Evolutionary conservation across 2,888 invertebrate genomes (phyloP).

Genomic region (Platycnemis pennipes): DNA sequence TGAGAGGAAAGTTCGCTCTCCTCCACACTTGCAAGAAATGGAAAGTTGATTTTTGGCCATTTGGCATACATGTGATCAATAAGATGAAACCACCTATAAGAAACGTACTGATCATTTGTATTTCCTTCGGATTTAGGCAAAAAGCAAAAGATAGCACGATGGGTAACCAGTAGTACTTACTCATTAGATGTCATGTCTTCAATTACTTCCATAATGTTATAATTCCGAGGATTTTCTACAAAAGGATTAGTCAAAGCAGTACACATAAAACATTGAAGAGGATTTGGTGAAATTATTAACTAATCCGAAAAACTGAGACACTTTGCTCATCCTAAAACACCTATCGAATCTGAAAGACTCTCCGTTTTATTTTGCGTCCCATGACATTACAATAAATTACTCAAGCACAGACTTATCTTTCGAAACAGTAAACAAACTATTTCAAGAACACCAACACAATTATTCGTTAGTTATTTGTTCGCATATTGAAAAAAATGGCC

Average conservation of each 20-base stretch:
- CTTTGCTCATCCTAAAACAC: not conserved
- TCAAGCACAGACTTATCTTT: not conserved
- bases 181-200: slow-evolving; percentile 54
- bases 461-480: slow-evolving; percentile 51
- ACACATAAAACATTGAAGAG: not conserved
- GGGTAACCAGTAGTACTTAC: slow-evolving; percentile 4
- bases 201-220: slow-evolving; percentile 31
- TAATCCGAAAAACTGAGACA: not conserved
- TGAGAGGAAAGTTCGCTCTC: slow-evolving; percentile 19
- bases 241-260: slow-evolving; percentile 4
- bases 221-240: not conserved
- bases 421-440: slow-evolving; percentile 36
- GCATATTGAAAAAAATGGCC: not conserved
- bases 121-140: not conserved
- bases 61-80: slow-evolving; percentile 64
- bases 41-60: slow-evolving; percentile 57
- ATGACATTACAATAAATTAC: slow-evolving; percentile 17
- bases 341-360: not conserved
- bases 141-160: not conserved
- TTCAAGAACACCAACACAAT: slow-evolving; percentile 53
- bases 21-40: slow-evolving; percentile 14
- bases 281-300: not conserved
- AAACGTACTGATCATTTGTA: not conserved
- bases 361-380: not conserved
- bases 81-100: slow-evolving; percentile 61